Conservation (phyloP, 2,113 vertebrate species). For the Cervus canadensis region DNA sequence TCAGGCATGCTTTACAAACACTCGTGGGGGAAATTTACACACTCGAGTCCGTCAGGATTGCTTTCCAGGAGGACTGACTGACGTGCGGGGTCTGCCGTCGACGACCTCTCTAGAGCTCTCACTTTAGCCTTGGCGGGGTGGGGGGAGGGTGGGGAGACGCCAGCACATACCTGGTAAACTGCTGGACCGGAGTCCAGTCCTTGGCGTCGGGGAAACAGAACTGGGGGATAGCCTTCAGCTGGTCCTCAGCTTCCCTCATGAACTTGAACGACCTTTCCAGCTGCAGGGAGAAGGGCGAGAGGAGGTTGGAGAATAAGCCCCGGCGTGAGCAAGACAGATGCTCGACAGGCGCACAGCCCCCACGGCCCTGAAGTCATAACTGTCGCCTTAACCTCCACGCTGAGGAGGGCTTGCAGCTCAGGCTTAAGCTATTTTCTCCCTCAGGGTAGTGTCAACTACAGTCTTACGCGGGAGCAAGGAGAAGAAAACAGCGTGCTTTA, state of each 20-base stretch:
- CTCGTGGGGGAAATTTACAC: neutral
- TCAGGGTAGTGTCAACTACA: neutral
- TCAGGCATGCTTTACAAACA: neutral
- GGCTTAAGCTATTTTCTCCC: neutral
- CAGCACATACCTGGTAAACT: slow-evolving; percentile 90
- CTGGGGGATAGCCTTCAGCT: slow-evolving; percentile 96
- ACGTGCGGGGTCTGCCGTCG: neutral
- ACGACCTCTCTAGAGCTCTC: neutral
- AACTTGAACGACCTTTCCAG: slow-evolving; percentile 95
- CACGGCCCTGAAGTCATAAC: neutral
- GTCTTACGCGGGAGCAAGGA: neutral
- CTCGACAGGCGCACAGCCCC: neutral
- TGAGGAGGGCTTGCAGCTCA: neutral
- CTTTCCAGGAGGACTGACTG: neutral
- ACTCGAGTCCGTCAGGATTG: accelerated
- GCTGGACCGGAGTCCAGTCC: slow-evolving; percentile 94
- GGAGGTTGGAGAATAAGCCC: neutral
- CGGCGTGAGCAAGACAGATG: neutral
- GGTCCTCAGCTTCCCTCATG: slow-evolving; percentile 95
- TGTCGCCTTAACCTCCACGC: neutral
- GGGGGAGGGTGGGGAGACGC: neutral
- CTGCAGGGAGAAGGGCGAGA: slow-evolving; percentile 73
- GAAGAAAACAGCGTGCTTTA: neutral
- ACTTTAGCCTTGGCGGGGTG: neutral
- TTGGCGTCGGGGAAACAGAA: slow-evolving; percentile 98